phyloP scores from a whole-genome alignment of 2,113 vertebrate genomes.

The Microcebus murinus region DNA sequence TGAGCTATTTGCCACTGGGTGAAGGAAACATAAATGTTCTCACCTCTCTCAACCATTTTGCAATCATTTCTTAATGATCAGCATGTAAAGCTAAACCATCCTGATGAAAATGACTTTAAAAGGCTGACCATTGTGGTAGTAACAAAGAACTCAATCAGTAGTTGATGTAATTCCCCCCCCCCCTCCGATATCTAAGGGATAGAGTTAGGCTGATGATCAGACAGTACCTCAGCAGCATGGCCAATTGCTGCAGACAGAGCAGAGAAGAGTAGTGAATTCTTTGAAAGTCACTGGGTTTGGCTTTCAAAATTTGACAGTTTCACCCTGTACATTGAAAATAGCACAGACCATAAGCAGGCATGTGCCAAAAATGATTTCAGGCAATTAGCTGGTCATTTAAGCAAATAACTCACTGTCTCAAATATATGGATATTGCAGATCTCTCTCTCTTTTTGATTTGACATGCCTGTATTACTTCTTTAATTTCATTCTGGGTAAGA shows the following conservation, averaged over 20 bases:
- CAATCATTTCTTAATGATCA: not conserved
- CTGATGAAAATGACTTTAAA: constrained; percentile 1
- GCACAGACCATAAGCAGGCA: not conserved
- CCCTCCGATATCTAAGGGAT: not conserved
- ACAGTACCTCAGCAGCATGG: not conserved
- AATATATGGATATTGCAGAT: not conserved
- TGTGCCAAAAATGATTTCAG: not conserved
- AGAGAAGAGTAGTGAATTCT: not conserved
- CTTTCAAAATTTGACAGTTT: not conserved
- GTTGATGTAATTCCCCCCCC: not conserved
- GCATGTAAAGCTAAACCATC: not conserved
- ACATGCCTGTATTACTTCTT: not conserved
- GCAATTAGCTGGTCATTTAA: not conserved
- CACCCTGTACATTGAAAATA: not conserved
- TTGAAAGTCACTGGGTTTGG: not conserved
- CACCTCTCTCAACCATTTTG: not conserved
- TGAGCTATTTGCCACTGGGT: not conserved
- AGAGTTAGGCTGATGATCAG: not conserved
- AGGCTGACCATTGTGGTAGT: not conserved
- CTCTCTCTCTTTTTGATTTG: not conserved
- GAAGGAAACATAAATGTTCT: not conserved
- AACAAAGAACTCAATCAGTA: not conserved
- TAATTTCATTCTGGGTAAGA: not conserved
- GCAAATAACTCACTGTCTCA: not conserved
- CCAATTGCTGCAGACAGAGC: not conserved